Percentiles rank a stretch among this genome's conserved stretches.
Conservation (phyloP, 2,888 invertebrate species). For the Desoria tigrina region DNA sequence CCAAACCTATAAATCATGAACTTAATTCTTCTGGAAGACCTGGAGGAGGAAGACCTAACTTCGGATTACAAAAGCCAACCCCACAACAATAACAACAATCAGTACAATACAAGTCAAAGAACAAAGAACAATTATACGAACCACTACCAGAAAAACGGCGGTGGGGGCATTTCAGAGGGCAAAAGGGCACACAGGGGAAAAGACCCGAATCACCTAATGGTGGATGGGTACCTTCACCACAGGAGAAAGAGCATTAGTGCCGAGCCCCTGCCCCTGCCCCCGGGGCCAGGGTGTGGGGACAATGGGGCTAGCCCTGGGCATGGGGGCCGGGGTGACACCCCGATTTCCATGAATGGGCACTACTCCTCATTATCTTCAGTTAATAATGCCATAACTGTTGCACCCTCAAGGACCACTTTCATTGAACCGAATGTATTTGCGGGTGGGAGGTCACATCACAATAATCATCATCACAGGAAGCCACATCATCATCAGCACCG, state of each 20-base stretch:
- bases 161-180: too few species aligned
- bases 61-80: not conserved
- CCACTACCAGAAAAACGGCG: too few species aligned
- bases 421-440: conserved; percentile 47
- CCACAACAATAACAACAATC: not conserved
- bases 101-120: not conserved
- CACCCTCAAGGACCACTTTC: conserved; percentile 39
- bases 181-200: too few species aligned
- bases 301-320: too few species aligned
- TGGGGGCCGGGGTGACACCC: too few species aligned
- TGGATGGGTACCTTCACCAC: not conserved
- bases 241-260: conserved; percentile 7
- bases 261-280: not conserved
- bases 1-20: too few species aligned
- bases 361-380: not conserved
- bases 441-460: conserved; percentile 31
- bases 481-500: conserved; percentile 20
- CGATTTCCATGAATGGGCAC: not conserved
- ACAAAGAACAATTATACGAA: too few species aligned
- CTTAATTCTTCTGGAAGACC: conserved; percentile 1
- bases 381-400: conserved; percentile 48
- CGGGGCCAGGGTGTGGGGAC: not conserved
- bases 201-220: not conserved
- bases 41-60: conserved; percentile 8
- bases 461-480: conserved; percentile 26